Percentiles rank a stretch among this genome's conserved stretches.
Evolutionary conservation across 2,888 invertebrate species (phyloP).

Genomic region (Agrenia bidenticulata): DNA sequence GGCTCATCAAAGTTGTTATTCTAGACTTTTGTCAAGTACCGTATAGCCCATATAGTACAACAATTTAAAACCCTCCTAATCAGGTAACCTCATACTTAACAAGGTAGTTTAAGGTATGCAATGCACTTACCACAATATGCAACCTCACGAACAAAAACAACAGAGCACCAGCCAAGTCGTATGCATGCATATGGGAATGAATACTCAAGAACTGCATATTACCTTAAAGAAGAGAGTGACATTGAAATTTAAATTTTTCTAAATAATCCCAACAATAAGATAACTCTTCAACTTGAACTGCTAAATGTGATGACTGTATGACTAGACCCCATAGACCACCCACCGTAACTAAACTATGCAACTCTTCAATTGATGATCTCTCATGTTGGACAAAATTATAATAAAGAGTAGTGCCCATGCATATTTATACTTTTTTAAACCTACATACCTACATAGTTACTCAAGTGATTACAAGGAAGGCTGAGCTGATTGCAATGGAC

Average conservation of each 20-base stretch:
- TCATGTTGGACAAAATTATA: too few species aligned
- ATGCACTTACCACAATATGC: not conserved
- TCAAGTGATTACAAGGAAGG: not conserved
- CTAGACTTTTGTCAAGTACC: constrained; percentile 10
- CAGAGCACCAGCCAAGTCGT: not conserved
- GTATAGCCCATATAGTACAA: not conserved
- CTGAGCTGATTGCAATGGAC: not conserved
- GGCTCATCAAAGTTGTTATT: constrained; percentile 5
- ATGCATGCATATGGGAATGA: not conserved
- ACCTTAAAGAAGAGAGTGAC: not conserved
- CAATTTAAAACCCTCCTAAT: too few species aligned
- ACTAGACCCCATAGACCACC: too few species aligned
- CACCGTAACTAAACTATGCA: too few species aligned
- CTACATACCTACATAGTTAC: too few species aligned
- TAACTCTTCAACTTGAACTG: too few species aligned
- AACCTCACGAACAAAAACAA: constrained; percentile 3
- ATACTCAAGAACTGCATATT: not conserved
- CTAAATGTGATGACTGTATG: too few species aligned
- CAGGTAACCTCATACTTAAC: too few species aligned
- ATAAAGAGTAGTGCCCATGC: too few species aligned
- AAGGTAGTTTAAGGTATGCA: too few species aligned
- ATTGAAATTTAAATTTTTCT: not conserved
- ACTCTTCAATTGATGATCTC: too few species aligned
- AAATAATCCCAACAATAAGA: constrained; percentile 1
- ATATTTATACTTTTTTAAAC: too few species aligned